Percentiles rank a stretch among this genome's conserved stretches.
Evolutionary conservation across 2,113 vertebrate genomes (phyloP).

Genomic region (Rattus norvegicus): GRCr8 NC_086020.1:217761501-217762000

Average conservation of each 20-base stretch:
- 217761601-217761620: neutral
- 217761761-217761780: neutral
- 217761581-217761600: neutral
- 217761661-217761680: neutral
- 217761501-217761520: neutral
- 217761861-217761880: neutral
- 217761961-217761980: neutral
- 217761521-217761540: neutral
- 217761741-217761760: constrained; percentile 35
- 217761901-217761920: neutral
- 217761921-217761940: neutral
- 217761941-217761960: neutral
- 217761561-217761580: neutral
- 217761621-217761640: constrained; percentile 33
- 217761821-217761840: neutral
- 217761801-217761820: neutral
- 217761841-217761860: neutral
- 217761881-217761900: neutral
- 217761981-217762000: constrained; percentile 40
- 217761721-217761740: neutral
- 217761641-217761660: neutral
- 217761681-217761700: neutral
- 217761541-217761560: neutral
- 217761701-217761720: neutral
- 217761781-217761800: neutral